These are phyloP conservation scores for Agraylea sexmaculata DNA, from an alignment of 1,140 invertebrate genomes.

Conservation along the genomic window DNA sequence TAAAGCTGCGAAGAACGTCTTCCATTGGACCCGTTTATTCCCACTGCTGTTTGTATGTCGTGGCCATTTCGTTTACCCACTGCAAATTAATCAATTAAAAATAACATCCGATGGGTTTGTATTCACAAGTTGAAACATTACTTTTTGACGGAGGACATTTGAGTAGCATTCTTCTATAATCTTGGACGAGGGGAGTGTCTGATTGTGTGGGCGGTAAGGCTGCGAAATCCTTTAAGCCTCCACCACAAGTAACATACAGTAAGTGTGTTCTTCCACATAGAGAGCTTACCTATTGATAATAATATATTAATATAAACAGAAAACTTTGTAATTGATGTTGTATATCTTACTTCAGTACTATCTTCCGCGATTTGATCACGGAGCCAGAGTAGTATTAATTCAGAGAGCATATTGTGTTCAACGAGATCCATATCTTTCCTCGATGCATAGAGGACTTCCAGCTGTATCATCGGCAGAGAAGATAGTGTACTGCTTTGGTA, in stretches of 20 bases:
- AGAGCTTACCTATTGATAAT: constrained; percentile 21
- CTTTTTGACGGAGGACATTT: constrained; percentile 33
- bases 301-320: not conserved
- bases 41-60: constrained; percentile 5
- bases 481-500: constrained; percentile 44
- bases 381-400: constrained; percentile 58
- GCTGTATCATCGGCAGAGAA: constrained; percentile 48
- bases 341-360: constrained; percentile 18
- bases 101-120: not conserved
- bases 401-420: constrained; percentile 46
- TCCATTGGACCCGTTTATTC: not conserved
- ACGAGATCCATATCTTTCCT: constrained; percentile 50
- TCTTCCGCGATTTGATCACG: constrained; percentile 41
- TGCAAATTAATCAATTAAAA: constrained; percentile 1
- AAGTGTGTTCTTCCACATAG: constrained; percentile 54
- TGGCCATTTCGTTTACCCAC: constrained; percentile 17
- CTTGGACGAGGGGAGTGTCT: constrained; percentile 66
- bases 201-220: constrained; percentile 50
- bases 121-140: constrained; percentile 1
- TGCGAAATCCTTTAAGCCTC: constrained; percentile 66
- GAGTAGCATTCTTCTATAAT: constrained; percentile 63
- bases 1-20: constrained; percentile 20
- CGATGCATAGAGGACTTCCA: constrained; percentile 53
- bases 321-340: not conserved
- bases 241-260: constrained; percentile 62